These are phyloP conservation scores for Heliconius himera DNA, from an alignment of 1,140 invertebrate species.

Conservation along the genomic window DNA sequence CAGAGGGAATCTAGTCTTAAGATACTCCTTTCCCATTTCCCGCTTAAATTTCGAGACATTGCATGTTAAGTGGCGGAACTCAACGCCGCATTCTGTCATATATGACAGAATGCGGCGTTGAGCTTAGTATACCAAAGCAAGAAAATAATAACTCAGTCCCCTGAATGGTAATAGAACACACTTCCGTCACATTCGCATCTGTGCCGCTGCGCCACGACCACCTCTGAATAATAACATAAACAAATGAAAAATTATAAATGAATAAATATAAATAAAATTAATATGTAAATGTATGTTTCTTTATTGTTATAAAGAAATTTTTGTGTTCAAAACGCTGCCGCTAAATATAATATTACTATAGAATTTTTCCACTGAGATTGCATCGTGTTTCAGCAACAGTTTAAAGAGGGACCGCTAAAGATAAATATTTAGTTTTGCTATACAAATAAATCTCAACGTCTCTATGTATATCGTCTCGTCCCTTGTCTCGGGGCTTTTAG, in stretches of 20 bases:
- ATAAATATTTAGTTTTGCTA: slow-evolving; percentile 12
- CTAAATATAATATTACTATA: background rate
- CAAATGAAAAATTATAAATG: background rate
- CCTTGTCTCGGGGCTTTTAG: slow-evolving; percentile 14
- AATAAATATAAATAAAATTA: too few relatives aligned
- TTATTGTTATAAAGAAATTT: background rate
- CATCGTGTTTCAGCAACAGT: slow-evolving; percentile 5
- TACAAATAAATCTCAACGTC: background rate
- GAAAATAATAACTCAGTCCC: background rate
- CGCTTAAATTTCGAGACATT: background rate
- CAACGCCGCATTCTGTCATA: background rate
- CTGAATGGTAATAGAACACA: background rate
- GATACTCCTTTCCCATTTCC: background rate
- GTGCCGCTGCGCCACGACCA: background rate
- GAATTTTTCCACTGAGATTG: background rate
- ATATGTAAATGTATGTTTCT: background rate
- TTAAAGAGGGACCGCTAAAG: background rate
- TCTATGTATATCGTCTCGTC: background rate
- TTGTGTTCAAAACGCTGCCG: background rate
- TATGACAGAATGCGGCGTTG: too few relatives aligned
- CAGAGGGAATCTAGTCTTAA: background rate
- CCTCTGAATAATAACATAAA: background rate
- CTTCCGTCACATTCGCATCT: background rate
- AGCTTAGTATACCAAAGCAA: background rate
- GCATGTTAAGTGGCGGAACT: background rate